Percentiles rank a stretch among this genome's conserved stretches.
These are phyloP conservation scores for Conchocele bisecta DNA, from an alignment of 2,888 invertebrate species.

Conservation along the genomic window DNA sequence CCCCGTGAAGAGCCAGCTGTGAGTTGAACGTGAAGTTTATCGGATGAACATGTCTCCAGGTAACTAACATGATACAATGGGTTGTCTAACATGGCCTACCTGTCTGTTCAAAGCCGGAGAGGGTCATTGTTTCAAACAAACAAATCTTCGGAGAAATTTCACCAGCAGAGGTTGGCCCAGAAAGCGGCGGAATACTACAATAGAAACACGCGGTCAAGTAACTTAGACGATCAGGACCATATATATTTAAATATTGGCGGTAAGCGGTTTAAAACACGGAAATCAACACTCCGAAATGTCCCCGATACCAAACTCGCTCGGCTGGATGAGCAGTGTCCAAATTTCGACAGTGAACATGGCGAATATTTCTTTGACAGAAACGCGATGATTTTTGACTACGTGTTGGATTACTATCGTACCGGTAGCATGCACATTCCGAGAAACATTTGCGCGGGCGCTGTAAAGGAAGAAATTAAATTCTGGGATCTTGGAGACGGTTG, in stretches of 20 bases:
- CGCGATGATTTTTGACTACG: constrained; percentile 61
- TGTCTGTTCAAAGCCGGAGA: constrained; percentile 35
- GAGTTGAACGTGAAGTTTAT: no score
- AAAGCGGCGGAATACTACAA: constrained; percentile 48
- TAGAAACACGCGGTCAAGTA: constrained; percentile 30
- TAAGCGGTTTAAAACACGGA: constrained; percentile 44
- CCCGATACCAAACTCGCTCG: constrained; percentile 52
- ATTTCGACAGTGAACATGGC: constrained; percentile 25
- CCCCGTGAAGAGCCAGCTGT: no score
- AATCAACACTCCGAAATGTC: constrained; percentile 54
- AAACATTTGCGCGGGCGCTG: constrained; percentile 53
- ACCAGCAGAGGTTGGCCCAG: constrained; percentile 33
- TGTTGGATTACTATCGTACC: constrained; percentile 65
- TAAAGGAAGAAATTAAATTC: constrained; percentile 63
- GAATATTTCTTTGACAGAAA: constrained; percentile 73
- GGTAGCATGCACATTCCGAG: constrained; percentile 69
- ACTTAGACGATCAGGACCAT: constrained; percentile 32
- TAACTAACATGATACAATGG: no score
- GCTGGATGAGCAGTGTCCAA: constrained; percentile 19
- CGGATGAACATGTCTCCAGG: no score
- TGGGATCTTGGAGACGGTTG: constrained; percentile 63
- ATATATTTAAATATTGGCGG: constrained; percentile 58
- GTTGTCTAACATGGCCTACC: constrained; percentile 42
- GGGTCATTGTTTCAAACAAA: constrained; percentile 50
- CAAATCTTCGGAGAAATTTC: constrained; percentile 18